Percentiles rank a stretch among this genome's conserved stretches.
Conservation (phyloP, 1,140 invertebrate genomes). For the Patella vulgata region DNA sequence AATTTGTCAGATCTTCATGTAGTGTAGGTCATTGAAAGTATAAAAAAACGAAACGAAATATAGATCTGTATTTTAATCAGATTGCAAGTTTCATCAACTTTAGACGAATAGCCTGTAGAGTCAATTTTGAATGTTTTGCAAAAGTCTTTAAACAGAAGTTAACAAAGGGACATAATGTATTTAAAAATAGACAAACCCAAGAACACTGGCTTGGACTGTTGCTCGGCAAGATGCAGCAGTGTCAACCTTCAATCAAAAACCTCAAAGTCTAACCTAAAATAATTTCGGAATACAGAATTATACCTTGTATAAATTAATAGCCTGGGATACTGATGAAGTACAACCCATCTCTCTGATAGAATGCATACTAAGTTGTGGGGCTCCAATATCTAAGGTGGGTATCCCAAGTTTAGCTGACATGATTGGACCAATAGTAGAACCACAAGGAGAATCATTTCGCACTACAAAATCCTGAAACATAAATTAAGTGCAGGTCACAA, state of each 20-base stretch:
- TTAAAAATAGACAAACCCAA: not conserved
- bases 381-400: conserved; percentile 68
- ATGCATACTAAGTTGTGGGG: conserved; percentile 70
- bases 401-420: conserved; percentile 68
- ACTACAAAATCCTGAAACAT: conserved; percentile 67
- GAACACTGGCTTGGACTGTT: not conserved
- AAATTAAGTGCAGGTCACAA: conserved; percentile 7
- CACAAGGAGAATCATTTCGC: conserved; percentile 67
- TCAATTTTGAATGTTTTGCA: no score
- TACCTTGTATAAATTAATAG: conserved; percentile 54
- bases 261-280: no score
- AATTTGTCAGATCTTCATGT: no score
- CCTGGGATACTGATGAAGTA: conserved; percentile 57
- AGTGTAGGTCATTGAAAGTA: no score
- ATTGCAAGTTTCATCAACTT: no score
- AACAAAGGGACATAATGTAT: not conserved
- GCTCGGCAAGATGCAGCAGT: not conserved
- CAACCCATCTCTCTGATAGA: conserved; percentile 69
- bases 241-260: not conserved
- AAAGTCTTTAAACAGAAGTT: no score
- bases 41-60: no score
- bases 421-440: conserved; percentile 70
- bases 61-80: no score
- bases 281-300: not conserved
- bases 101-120: no score